A percentile compares a stretch with the other conserved stretches of the same genome.
These are phyloP conservation scores for Brachyopa scutellaris DNA, from an alignment of 2,888 invertebrate species.

Conservation along the genomic window DNA sequence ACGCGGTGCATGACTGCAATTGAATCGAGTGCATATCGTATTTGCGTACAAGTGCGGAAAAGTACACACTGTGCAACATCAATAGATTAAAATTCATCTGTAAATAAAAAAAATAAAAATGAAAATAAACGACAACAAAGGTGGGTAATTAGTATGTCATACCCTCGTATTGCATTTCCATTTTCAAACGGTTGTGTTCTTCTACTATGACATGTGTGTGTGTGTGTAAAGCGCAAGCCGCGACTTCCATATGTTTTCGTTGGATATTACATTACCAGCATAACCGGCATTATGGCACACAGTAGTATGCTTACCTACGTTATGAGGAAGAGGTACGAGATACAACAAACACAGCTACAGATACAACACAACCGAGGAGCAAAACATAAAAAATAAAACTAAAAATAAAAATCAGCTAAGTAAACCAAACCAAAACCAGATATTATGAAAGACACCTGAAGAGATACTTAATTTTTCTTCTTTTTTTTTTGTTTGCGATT, in stretches of 20 bases:
- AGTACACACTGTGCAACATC: slow-evolving; percentile 37
- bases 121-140: slow-evolving; percentile 39
- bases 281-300: slow-evolving; percentile 43
- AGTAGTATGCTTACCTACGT: slow-evolving; percentile 13
- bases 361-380: not conserved
- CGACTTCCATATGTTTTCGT: slow-evolving; percentile 1
- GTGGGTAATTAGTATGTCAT: slow-evolving; percentile 62
- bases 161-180: slow-evolving; percentile 55
- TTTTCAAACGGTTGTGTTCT: slow-evolving; percentile 24
- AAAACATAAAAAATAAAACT: slow-evolving; percentile 14
- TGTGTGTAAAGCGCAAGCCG: too few species aligned
- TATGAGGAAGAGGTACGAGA: slow-evolving; percentile 42
- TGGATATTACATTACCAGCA: slow-evolving; percentile 41
- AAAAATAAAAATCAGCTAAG: slow-evolving; percentile 9
- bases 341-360: not conserved
- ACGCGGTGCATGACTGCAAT: slow-evolving; percentile 63
- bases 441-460: slow-evolving; percentile 50
- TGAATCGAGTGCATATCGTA: slow-evolving; percentile 31
- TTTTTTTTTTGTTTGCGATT: slow-evolving; percentile 41
- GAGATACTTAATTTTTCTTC: slow-evolving; percentile 45
- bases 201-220: not conserved
- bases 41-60: slow-evolving; percentile 51
- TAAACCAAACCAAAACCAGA: slow-evolving; percentile 66
- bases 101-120: slow-evolving; percentile 21
- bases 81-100: slow-evolving; percentile 60